Evolutionary conservation across 1,140 invertebrate species (phyloP), one percentile per base, ranked within the genome.

Genomic region (Drosophila orosa): DNA sequence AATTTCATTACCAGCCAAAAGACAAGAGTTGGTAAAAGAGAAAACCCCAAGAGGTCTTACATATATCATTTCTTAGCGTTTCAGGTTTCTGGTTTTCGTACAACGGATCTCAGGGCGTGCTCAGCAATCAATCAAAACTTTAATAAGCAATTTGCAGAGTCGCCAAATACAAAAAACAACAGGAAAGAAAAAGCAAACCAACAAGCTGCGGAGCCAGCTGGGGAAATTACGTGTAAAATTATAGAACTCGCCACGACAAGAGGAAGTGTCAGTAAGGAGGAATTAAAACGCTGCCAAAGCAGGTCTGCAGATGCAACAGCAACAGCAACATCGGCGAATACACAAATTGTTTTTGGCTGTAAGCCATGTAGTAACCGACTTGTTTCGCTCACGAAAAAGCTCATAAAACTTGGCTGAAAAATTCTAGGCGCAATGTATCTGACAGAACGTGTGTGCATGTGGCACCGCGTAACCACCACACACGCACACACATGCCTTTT

Each of bases 121-220:
- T 57, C 63, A 29, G 52, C 68, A 71, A 72, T 71, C 68, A 72
- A 72, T 72, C 68, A 72, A 58, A 71, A 71, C 66, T 58, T 58
- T 71, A 71, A 71, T 71, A 71, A 71, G 65, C 67, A 71, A 69
- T 69, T 71, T 68, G 61, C 65, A 40, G 60, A 68, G 45, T 68
- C 35, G 60, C 61, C 65, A 54, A 68, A 68, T 17, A 17, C 10
- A 19, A 2, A 22, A 13, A 8, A 45, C 25, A 65, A 44, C 44
- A 29, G 65, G 50, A 35, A 50, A 31, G 50, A 35, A 50, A 31
- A 68, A 31, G 24, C 15, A 17, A 29, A 22, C 19, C 39, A 31
- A 47, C 33, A 57, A 42, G 22, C 33, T 13, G 4, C 8, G 5
- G 12, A 39, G 58, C 44, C 63, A 48, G 60, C 65, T 68, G 65